A percentile compares a stretch with the other conserved stretches of the same genome.
Conservation (phyloP, 2,113 vertebrate species). For the Podocnemis expansa region DNA sequence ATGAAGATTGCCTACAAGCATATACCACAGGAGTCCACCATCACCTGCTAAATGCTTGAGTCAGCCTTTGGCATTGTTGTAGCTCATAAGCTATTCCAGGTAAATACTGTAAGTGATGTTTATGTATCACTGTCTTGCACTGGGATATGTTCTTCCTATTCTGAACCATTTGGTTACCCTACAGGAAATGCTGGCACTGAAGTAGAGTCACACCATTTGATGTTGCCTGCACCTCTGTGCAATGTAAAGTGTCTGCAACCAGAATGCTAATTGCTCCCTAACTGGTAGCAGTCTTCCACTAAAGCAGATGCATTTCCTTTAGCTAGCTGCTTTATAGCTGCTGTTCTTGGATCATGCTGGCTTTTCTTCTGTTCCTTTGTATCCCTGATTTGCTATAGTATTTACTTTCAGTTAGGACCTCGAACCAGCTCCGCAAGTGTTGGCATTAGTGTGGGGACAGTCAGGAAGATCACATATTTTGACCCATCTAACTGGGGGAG, state of each 20-base stretch:
- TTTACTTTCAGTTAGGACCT: not conserved
- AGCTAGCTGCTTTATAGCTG: slow-evolving; percentile 14
- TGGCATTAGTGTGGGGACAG: not conserved
- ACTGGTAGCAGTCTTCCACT: slow-evolving; percentile 28
- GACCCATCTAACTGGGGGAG: too few species aligned
- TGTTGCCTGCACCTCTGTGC: not conserved
- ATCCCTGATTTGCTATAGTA: not conserved
- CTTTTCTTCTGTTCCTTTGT: not conserved
- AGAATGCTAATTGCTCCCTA: not conserved
- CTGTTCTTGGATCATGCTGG: not conserved
- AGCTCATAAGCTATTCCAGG: not conserved
- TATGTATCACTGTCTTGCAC: not conserved
- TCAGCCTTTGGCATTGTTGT: not conserved
- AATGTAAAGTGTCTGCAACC: not conserved
- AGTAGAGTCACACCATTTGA: not conserved
- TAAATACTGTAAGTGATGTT: not conserved
- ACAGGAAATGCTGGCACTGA: not conserved
- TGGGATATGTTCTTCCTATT: not conserved
- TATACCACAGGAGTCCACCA: not conserved
- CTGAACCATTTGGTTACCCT: not conserved
- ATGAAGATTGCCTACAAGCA: not conserved
- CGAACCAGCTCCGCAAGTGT: not conserved
- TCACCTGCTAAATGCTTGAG: not conserved
- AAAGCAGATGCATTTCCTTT: slow-evolving; percentile 53
- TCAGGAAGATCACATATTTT: not conserved